Base-by-base conservation (phyloP, 1,140 invertebrate genomes). In the Microplitis demolitor region DNA sequence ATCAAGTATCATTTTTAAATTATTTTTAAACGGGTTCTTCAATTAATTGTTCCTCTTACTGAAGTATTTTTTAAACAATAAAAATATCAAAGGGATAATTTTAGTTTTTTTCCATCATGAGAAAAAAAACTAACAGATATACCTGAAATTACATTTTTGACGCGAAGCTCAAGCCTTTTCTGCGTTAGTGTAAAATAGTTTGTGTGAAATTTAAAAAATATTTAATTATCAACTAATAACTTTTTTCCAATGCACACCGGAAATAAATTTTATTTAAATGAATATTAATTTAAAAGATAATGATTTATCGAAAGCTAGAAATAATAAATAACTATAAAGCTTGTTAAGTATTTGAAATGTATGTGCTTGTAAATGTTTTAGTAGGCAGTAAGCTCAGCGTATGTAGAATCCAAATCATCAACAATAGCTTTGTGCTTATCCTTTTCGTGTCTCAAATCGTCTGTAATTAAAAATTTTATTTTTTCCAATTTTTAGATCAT, bases 391-490 rank as follows among this genome's bases (percentile, higher is more conserved):
- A 94, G 90, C 90, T 95, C 94, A 85, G 93, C 92, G 89, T 98
- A 96, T 84, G 97, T 98, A 87, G 95, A 94, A 89, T 99, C 97
- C 93, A 99, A 95, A 90, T 99, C 98, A 87, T 97, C 96, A 89
- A 95, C 94, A 89, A 99, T 93, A 87, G 93, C 92, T 91, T 96
- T 96, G 91, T 97, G 97, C 91, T 97, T 96, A 90, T 97, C 95
- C 91, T 97, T 97, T 91, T 98, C 95, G 89, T 93, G 91, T 89
- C 96, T 93, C 83, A 98, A 91, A 85, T 95, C 93, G 90, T 97
- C 96, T 97, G 93, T 78, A 92, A 92, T 85, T 83, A 88, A 83
- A 84, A 87, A 85, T 79, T 39, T 77, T 67, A 60, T 54, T 53
- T 64, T 71, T 64, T 64, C 39, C 33, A 6, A 31, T 64, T 66